Conservation (phyloP, 1,140 invertebrate species). For the Batillaria attramentaria region DNA sequence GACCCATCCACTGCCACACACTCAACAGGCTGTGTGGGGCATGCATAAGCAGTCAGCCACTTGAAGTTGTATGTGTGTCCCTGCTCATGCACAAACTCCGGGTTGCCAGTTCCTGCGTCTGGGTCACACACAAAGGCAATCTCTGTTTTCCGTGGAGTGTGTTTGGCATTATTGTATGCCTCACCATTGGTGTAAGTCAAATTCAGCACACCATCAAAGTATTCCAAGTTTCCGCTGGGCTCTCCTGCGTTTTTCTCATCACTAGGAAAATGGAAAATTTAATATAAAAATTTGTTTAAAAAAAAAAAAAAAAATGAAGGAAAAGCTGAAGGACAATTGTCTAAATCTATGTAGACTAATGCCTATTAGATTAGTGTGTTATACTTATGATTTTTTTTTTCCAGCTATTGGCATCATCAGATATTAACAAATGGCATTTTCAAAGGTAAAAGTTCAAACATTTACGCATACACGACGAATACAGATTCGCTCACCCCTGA, state of each 20-base stretch:
- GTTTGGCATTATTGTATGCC: constrained; percentile 54
- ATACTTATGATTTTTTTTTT: too few relatives aligned
- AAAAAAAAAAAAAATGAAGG: too few relatives aligned
- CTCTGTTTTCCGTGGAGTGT: constrained; percentile 58
- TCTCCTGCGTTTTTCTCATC: constrained; percentile 62
- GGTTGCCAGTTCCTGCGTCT: constrained; percentile 59
- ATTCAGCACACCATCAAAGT: constrained; percentile 69
- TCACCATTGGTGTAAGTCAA: constrained; percentile 66
- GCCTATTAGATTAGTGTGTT: too few relatives aligned
- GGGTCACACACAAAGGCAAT: constrained; percentile 70
- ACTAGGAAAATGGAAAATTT: too few relatives aligned
- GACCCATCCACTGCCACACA: constrained; percentile 61
- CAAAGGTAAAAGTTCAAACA: too few relatives aligned
- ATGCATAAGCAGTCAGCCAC: constrained; percentile 69
- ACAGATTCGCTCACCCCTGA: too few relatives aligned
- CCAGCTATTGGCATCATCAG: too few relatives aligned
- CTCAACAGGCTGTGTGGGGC: constrained; percentile 59
- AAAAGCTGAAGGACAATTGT: too few relatives aligned
- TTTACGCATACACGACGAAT: too few relatives aligned
- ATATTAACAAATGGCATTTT: too few relatives aligned
- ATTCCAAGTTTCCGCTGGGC: constrained; percentile 49
- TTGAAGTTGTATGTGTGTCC: constrained; percentile 64
- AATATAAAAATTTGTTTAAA: too few relatives aligned
- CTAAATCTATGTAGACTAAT: too few relatives aligned
- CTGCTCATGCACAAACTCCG: constrained; percentile 61